phyloP scores from a whole-genome alignment of 2,797 vertebrate species.

The Petrocephalus sullivani region DNA sequence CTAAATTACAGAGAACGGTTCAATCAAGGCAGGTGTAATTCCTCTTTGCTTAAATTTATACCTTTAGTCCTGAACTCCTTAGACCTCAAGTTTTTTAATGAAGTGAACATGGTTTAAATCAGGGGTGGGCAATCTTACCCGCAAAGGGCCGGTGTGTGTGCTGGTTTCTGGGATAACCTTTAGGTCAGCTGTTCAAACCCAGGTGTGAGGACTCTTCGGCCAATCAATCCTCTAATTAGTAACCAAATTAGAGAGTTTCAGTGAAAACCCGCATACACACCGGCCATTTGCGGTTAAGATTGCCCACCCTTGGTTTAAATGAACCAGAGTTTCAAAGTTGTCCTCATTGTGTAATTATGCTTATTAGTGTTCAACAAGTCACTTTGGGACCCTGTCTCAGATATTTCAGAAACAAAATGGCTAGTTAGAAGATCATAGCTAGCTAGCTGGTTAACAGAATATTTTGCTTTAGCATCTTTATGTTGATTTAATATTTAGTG shows the following conservation, averaged over 20 bases:
- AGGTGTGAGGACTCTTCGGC: too few species aligned
- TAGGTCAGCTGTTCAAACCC: too few species aligned
- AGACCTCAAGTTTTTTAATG: too few species aligned
- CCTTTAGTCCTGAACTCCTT: too few species aligned
- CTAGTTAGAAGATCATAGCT: not conserved
- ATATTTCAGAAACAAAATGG: not conserved
- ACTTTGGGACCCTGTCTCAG: not conserved
- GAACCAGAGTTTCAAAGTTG: not conserved
- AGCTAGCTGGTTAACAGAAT: not conserved
- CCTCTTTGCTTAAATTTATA: not conserved
- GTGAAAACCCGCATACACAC: too few species aligned
- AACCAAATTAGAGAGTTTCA: too few species aligned
- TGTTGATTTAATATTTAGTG: not conserved
- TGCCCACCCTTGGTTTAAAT: not conserved
- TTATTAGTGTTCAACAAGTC: not conserved
- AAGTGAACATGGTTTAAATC: not conserved
- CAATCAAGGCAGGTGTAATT: not conserved
- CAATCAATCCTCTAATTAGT: too few species aligned
- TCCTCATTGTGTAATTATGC: not conserved
- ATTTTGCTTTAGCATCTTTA: not conserved
- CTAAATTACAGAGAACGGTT: not conserved
- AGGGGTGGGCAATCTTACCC: too few species aligned
- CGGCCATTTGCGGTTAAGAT: too few species aligned
- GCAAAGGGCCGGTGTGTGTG: too few species aligned
- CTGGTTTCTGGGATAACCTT: too few species aligned